phyloP scores from a whole-genome alignment of 92 coral and sea anemone genomes.

The Diadumene lineata region DNA sequence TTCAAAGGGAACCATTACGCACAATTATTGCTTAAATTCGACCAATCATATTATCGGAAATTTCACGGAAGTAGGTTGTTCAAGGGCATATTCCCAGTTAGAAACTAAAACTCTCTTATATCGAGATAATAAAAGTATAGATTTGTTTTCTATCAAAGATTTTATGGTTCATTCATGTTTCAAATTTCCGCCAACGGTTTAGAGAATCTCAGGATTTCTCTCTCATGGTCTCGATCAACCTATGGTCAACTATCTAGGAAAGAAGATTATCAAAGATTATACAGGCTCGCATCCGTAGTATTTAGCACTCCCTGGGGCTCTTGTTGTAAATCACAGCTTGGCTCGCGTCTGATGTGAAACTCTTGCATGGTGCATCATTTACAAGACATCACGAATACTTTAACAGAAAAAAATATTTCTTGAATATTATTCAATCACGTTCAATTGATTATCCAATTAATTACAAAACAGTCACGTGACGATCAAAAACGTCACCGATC shows the following conservation, averaged over 20 bases:
- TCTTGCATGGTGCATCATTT: background rate
- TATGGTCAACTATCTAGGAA: too few species aligned
- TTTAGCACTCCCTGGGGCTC: constrained; percentile 25
- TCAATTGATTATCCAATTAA: background rate
- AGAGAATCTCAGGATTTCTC: background rate
- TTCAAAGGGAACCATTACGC: background rate
- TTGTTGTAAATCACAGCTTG: constrained; percentile 15
- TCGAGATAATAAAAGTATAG: background rate
- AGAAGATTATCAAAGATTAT: constrained; percentile 12
- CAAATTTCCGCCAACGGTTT: too few species aligned
- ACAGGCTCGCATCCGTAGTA: constrained; percentile 7
- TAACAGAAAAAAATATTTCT: background rate
- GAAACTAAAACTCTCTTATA: background rate
- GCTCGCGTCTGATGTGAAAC: background rate
- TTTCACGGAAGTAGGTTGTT: background rate
- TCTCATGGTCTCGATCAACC: background rate
- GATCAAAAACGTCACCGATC: background rate
- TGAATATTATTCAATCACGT: background rate
- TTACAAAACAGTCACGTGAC: background rate
- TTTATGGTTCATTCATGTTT: background rate
- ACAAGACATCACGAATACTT: background rate
- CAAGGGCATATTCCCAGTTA: background rate
- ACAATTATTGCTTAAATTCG: background rate
- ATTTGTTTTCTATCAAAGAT: background rate
- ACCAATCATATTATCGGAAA: background rate